Base-by-base conservation (phyloP, 2,113 vertebrate species). In the Saiga tatarica region DNA sequence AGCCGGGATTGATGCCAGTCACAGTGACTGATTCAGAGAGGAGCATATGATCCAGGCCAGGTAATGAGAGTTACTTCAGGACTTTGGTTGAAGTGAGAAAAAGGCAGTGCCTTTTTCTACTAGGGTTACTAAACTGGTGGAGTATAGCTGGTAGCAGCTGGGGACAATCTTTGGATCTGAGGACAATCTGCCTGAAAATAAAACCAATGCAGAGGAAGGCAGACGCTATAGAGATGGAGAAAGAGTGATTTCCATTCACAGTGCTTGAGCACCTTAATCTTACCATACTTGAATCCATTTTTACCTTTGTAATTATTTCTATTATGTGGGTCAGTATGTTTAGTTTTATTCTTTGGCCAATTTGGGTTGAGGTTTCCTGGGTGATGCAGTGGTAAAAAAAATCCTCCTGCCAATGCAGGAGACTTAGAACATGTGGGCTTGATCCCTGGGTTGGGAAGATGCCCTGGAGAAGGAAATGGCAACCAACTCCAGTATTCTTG, bases 261-360 rank as follows among this genome's bases (percentile, higher is more conserved):
- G 67, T 13, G 36, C 16, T 47, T 57, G 50, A 95, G 50, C 33
- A 42, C 52, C 50, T 71, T 16, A 97, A 87, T 91, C 53, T 16
- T 94, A 9, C 19, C 55, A 53, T 36, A 25, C 55, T 19, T 4
- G 3, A 64, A 88, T 78, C 81, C 53, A 52, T 90, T 93, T 95
- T 97, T 82, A 86, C 83, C 25, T 33, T 97, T 74, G 57, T 47
- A 84, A 71, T 90, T 84, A 89, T 91, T 97, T 93, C 60, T 87
- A 7, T 82, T 88, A 39, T 15, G 19, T 62, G 50, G 83, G 23
- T 78, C n/a, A n/a, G n/a, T 53, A 71, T 7, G 42, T 60, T 91
- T 94, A 57, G 81, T 74, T 90, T 95, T 86, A 64, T 89, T 78
- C 76, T 93, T 82, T 26, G 67, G 36, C 25, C 42, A 45, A 3